Evolutionary conservation across 2,113 vertebrate genomes (phyloP).

Genomic region (Lampris incognitus): DNA sequence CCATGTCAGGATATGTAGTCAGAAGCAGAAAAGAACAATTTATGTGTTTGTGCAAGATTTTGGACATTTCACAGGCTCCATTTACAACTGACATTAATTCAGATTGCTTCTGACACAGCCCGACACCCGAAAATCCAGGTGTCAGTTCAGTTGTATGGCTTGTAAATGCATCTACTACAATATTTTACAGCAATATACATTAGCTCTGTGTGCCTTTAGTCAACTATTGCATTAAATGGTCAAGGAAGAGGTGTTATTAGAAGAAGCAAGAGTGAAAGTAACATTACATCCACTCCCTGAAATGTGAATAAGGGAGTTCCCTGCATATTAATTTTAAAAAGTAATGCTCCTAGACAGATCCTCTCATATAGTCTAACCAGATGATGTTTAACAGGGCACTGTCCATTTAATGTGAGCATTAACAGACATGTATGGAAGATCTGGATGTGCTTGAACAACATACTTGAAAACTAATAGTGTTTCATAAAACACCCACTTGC

Average conservation of each 20-base stretch:
- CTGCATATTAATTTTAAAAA: too few species aligned
- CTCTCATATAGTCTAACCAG: not conserved
- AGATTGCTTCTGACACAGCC: too few species aligned
- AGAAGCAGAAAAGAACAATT: too few species aligned
- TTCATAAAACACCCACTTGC: not conserved
- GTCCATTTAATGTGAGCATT: not conserved
- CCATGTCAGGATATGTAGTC: too few species aligned
- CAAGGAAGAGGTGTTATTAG: too few species aligned
- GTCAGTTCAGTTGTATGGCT: not conserved
- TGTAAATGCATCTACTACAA: too few species aligned
- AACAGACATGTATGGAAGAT: not conserved
- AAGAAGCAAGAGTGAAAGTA: too few species aligned
- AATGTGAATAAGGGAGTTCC: too few species aligned
- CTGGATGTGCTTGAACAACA: not conserved
- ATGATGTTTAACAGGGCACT: not conserved
- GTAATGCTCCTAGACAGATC: not conserved
- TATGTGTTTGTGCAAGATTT: too few species aligned
- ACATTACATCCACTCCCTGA: too few species aligned
- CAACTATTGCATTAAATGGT: too few species aligned
- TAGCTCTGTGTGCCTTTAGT: not conserved
- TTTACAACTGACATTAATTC: not conserved
- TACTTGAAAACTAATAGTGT: not conserved
- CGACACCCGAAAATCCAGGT: not conserved
- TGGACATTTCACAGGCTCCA: too few species aligned
- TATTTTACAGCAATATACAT: not conserved